These are phyloP conservation scores for Parazoanthus darwini DNA, from an alignment of 92 coral and sea anemone species.

Conservation along the genomic window DNA sequence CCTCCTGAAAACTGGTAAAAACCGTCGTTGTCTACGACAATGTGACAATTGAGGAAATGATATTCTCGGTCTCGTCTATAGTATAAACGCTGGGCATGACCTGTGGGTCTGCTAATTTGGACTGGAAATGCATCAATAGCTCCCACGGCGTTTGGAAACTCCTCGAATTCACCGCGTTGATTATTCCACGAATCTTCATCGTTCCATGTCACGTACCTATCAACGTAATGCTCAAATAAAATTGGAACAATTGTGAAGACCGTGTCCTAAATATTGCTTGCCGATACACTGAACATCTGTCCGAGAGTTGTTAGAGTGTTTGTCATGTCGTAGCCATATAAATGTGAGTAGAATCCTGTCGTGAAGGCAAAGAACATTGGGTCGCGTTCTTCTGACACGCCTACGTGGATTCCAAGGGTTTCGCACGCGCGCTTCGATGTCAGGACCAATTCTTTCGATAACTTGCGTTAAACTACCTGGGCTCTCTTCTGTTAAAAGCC, in stretches of 20 bases:
- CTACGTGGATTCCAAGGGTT: not conserved
- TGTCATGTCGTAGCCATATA: not conserved
- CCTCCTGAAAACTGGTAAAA: not conserved
- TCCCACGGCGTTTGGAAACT: slow-evolving; percentile 39
- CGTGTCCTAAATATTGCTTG: too few relatives aligned
- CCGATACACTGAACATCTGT: too few relatives aligned
- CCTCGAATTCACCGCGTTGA: not conserved
- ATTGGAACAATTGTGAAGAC: too few relatives aligned
- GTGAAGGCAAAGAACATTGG: not conserved
- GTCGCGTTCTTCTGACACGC: not conserved
- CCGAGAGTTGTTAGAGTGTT: too few relatives aligned
- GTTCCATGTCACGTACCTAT: too few relatives aligned
- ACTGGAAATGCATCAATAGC: slow-evolving; percentile 39
- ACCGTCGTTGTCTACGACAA: slow-evolving; percentile 31
- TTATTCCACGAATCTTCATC: too few relatives aligned
- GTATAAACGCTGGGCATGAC: slow-evolving; percentile 28
- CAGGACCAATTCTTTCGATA: too few relatives aligned
- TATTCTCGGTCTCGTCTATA: slow-evolving; percentile 40
- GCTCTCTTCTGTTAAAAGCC: too few relatives aligned
- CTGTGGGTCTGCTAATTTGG: slow-evolving; percentile 34
- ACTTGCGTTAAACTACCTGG: too few relatives aligned
- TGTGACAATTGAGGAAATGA: slow-evolving; percentile 43
- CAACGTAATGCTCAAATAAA: too few relatives aligned
- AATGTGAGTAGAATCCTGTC: not conserved
- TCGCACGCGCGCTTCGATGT: not conserved